Conservation (phyloP, 2,113 vertebrate genomes). For the Gadus macrocephalus region DNA sequence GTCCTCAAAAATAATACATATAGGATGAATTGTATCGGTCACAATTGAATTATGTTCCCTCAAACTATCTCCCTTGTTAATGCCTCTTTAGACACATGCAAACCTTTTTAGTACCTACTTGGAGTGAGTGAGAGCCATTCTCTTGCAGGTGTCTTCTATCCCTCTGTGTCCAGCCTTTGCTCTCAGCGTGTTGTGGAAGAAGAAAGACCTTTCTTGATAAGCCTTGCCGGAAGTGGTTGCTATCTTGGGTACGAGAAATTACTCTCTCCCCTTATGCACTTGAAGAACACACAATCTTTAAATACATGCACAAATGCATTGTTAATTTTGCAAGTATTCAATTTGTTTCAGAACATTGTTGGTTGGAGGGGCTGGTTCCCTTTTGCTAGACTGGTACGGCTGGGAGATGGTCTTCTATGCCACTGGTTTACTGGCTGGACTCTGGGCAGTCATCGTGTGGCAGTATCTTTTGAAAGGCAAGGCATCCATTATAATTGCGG, state of each 20-base stretch:
- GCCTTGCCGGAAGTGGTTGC: constrained; percentile 75
- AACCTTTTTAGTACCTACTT: no score
- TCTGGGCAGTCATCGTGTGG: constrained; percentile 81
- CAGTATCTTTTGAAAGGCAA: constrained; percentile 70
- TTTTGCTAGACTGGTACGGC: constrained; percentile 77
- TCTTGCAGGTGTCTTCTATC: constrained; percentile 66
- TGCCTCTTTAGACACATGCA: no score
- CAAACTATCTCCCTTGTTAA: no score
- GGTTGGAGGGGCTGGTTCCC: constrained; percentile 78
- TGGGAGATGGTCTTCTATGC: constrained; percentile 88
- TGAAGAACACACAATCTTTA: background rate
- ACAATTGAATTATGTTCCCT: no score
- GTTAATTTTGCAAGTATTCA: background rate
- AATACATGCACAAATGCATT: background rate
- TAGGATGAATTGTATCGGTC: no score
- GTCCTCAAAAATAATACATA: no score
- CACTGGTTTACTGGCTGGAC: constrained; percentile 72
- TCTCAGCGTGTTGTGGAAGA: constrained; percentile 78
- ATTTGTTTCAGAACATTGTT: constrained; percentile 73
- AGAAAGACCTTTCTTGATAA: constrained; percentile 80
- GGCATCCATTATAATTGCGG: background rate
- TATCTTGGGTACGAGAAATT: constrained; percentile 78
- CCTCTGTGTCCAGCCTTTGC: constrained; percentile 71
- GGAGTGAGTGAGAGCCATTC: background rate
- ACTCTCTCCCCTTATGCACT: background rate